These are phyloP conservation scores for Tadarida brasiliensis DNA, from an alignment of 2,797 vertebrate species.

Conservation along the genomic window DNA sequence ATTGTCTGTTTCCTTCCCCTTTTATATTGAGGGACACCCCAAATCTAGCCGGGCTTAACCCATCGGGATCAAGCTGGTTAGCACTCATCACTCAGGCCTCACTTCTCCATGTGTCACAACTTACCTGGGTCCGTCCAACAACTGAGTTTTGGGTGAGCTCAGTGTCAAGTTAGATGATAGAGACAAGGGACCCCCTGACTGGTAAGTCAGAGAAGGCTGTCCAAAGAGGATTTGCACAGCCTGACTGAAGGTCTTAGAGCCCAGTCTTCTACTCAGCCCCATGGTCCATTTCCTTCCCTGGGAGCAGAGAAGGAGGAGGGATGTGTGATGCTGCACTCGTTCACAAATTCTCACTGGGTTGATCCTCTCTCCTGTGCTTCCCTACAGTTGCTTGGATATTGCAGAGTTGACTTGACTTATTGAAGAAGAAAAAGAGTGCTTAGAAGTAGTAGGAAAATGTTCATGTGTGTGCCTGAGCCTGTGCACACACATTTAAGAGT, in stretches of 20 bases:
- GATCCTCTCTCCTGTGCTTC: not conserved
- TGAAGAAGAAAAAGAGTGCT: not conserved
- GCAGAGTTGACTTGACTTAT: not conserved
- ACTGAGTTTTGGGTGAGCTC: not conserved
- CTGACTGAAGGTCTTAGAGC: not conserved
- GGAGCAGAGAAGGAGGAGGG: not conserved
- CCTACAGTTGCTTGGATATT: not conserved
- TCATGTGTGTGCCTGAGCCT: not conserved
- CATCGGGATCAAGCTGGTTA: not conserved
- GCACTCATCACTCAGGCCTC: not conserved
- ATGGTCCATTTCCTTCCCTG: not conserved
- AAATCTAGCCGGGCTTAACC: not conserved
- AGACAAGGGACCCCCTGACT: not conserved
- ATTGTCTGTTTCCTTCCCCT: not conserved
- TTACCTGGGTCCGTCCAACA: not conserved
- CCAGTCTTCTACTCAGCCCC: not conserved
- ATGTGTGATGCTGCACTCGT: not conserved
- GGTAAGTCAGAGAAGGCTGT: not conserved
- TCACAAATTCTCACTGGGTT: not conserved
- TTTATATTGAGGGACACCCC: not conserved
- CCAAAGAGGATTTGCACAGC: not conserved
- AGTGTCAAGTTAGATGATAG: not conserved
- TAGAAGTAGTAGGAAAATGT: not conserved
- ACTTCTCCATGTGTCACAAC: not conserved
- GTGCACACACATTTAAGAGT: not conserved